Percentiles rank a stretch among this genome's conserved stretches.
phyloP scores from a whole-genome alignment of 2,113 vertebrate species.

The Polypterus bichir region DNA sequence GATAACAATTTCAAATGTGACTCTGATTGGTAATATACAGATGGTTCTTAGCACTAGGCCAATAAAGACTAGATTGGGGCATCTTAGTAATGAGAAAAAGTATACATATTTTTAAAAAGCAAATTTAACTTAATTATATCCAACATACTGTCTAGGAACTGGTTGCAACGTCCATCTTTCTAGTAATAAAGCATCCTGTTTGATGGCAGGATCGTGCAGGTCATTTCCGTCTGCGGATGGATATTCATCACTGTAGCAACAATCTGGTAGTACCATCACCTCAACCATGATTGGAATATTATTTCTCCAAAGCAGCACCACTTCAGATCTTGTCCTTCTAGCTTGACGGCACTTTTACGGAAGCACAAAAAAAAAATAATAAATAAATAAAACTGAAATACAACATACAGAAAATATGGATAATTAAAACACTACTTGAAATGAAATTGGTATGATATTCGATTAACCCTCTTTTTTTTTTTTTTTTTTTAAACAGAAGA shows the following conservation, averaged over 20 bases:
- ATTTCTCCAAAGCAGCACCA: constrained; percentile 84
- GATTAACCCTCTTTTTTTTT: no score
- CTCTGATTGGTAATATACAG: no score
- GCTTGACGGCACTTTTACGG: constrained; percentile 78
- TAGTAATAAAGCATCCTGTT: constrained; percentile 84
- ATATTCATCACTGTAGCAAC: constrained; percentile 92
- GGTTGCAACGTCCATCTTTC: constrained; percentile 94
- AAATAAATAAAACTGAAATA: not conserved
- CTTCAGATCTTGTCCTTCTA: constrained; percentile 80
- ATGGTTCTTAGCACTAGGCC: no score
- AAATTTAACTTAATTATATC: not conserved
- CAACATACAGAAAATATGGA: not conserved
- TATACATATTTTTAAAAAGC: no score
- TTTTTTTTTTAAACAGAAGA: no score
- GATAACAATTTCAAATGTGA: no score
- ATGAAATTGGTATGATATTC: not conserved
- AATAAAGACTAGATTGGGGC: no score
- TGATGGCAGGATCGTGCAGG: constrained; percentile 84
- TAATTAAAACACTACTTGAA: not conserved
- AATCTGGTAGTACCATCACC: constrained; percentile 94
- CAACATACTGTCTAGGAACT: constrained; percentile 81
- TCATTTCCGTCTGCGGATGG: constrained; percentile 71
- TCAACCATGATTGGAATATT: constrained; percentile 96
- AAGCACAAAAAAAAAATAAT: not conserved
- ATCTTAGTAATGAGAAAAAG: no score